Evolutionary conservation across 2,888 invertebrate genomes (phyloP).

Genomic region (Conus canariensis): DNA sequence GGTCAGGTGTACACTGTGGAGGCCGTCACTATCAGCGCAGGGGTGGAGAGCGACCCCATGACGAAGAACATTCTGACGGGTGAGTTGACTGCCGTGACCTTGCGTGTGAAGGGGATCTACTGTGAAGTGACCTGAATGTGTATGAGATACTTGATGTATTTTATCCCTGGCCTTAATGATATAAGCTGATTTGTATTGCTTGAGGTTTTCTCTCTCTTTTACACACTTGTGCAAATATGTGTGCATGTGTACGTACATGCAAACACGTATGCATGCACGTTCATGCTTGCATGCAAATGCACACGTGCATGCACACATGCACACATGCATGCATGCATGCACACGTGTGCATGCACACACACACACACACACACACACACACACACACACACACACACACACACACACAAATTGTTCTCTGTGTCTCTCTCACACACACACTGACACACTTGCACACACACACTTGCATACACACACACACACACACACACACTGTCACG

Average conservation of each 20-base stretch:
- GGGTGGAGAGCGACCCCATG: conserved; percentile 54
- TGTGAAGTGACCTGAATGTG: neutral
- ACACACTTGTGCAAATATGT: too few species aligned
- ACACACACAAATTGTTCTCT: too few species aligned
- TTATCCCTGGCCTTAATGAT: neutral
- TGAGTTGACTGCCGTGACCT: conserved; percentile 42
- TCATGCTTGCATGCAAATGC: too few species aligned
- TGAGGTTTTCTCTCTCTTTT: too few species aligned
- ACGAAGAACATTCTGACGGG: conserved; percentile 58
- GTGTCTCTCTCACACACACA: too few species aligned
- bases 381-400: too few species aligned
- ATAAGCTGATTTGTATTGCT: neutral
- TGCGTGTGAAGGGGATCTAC: neutral
- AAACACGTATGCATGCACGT: too few species aligned
- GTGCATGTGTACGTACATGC: too few species aligned
- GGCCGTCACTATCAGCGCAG: conserved; percentile 59
- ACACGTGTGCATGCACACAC: neutral
- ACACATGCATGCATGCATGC: neutral
- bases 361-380: too few species aligned
- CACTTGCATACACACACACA: too few species aligned
- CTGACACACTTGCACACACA: too few species aligned
- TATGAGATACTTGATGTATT: neutral
- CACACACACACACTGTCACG: neutral
- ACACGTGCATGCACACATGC: neutral
- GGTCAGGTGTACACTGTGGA: conserved; percentile 61